These are phyloP conservation scores for Nasonovia ribisnigri DNA, from an alignment of 2,888 invertebrate genomes.

Conservation along the genomic window DNA sequence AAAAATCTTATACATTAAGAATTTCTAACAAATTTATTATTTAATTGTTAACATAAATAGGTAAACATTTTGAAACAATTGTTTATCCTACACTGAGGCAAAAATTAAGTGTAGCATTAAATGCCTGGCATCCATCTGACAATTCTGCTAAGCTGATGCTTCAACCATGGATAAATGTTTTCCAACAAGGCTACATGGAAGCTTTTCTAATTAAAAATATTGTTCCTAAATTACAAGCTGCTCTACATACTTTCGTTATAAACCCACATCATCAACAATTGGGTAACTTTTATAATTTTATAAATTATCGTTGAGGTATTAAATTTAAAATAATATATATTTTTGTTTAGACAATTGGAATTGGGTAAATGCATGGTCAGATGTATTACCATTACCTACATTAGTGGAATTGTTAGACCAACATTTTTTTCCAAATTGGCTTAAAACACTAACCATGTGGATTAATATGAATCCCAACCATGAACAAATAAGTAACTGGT, in stretches of 20 bases:
- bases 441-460: slow-evolving; percentile 88
- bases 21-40: background rate
- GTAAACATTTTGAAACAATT: slow-evolving; percentile 73
- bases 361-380: slow-evolving; percentile 95
- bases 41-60: slow-evolving; percentile 67
- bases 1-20: too few species aligned
- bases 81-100: slow-evolving; percentile 93
- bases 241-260: slow-evolving; percentile 76
- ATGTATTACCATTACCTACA: slow-evolving; percentile 82
- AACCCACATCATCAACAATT: slow-evolving; percentile 82
- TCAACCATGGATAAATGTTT: slow-evolving; percentile 87
- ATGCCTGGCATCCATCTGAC: slow-evolving; percentile 97
- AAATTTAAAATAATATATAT: background rate
- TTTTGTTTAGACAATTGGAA: slow-evolving; percentile 84
- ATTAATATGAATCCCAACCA: slow-evolving; percentile 91
- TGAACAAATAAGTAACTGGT: slow-evolving; percentile 87
- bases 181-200: slow-evolving; percentile 82
- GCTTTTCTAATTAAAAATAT: slow-evolving; percentile 88
- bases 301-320: background rate
- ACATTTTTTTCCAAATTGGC: slow-evolving; percentile 93
- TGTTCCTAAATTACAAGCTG: slow-evolving; percentile 84
- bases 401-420: slow-evolving; percentile 87
- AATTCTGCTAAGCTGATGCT: slow-evolving; percentile 92
- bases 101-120: slow-evolving; percentile 88
- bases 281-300: slow-evolving; percentile 70